phyloP scores from a whole-genome alignment of 1,140 invertebrate species.

The Trichogramma pretiosum region DNA sequence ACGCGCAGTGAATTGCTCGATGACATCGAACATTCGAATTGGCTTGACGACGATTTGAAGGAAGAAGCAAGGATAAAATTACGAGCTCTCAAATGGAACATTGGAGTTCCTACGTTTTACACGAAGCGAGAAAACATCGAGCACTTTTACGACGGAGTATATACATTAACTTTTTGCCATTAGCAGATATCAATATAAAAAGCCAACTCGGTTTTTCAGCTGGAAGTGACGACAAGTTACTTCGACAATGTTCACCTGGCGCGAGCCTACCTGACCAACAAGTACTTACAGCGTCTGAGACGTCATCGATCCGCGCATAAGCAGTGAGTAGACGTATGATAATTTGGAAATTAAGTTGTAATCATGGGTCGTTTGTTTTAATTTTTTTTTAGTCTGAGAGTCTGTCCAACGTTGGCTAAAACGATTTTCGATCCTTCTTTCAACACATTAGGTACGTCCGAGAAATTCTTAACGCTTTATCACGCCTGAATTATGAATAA shows the following conservation, averaged over 20 bases:
- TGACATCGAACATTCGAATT: neutral
- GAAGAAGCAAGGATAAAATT: neutral
- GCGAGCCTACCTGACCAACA: neutral
- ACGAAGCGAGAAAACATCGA: neutral
- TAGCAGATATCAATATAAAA: no score
- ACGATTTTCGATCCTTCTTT: neutral
- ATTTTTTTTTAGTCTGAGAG: neutral
- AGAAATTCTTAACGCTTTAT: no score
- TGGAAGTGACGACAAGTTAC: neutral
- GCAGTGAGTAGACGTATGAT: neutral
- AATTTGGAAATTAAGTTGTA: no score
- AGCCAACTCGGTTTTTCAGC: no score
- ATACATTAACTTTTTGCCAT: no score
- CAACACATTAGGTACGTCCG: neutral
- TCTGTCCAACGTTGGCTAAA: neutral
- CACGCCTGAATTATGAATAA: no score
- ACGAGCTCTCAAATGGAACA: neutral
- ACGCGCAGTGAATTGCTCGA: slow-evolving; percentile 1
- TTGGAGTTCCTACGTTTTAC: neutral
- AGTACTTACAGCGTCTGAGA: neutral
- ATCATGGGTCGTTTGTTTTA: no score
- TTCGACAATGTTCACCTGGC: neutral
- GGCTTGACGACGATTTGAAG: slow-evolving; percentile 1
- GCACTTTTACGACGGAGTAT: slow-evolving; percentile 1
- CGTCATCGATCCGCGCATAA: neutral